These are phyloP conservation scores for Drosophila watanabei DNA, from an alignment of 1,140 invertebrate genomes.

Conservation along the genomic window DNA sequence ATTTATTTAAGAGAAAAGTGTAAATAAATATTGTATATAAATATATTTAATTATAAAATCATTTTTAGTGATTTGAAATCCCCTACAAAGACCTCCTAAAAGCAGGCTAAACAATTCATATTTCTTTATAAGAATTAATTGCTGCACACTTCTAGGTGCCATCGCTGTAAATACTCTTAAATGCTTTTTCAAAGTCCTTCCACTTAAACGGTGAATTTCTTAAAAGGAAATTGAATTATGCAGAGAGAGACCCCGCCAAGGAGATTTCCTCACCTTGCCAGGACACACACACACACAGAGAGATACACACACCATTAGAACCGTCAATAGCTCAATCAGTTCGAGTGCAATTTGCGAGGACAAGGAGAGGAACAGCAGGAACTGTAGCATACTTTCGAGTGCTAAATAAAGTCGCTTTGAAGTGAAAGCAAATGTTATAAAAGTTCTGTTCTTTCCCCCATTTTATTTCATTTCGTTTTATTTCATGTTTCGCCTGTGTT, in stretches of 20 bases:
- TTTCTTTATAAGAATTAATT: background rate
- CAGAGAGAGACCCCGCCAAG: constrained; percentile 20
- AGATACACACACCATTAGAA: background rate
- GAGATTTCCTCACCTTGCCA: constrained; percentile 14
- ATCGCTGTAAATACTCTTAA: constrained; percentile 17
- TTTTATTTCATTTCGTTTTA: constrained; percentile 14
- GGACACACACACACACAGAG: constrained; percentile 1
- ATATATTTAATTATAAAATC: too few relatives aligned
- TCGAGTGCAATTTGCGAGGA: constrained; percentile 68
- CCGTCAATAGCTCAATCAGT: constrained; percentile 68
- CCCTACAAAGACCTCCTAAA: background rate
- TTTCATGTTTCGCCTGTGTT: constrained; percentile 20
- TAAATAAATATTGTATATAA: background rate
- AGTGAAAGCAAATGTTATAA: constrained; percentile 63
- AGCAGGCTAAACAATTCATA: background rate
- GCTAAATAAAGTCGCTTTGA: constrained; percentile 57
- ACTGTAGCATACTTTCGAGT: constrained; percentile 66
- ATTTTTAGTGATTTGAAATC: background rate
- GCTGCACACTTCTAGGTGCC: background rate
- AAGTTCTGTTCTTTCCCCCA: constrained; percentile 42
- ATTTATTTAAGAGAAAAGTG: background rate
- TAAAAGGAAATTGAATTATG: constrained; percentile 51
- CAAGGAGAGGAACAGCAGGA: constrained; percentile 10
- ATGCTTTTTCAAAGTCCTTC: constrained; percentile 28
- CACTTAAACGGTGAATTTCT: constrained; percentile 43